Base-by-base conservation (phyloP, 92 coral and sea anemone species). In the Umimayanthus kanabou region DNA sequence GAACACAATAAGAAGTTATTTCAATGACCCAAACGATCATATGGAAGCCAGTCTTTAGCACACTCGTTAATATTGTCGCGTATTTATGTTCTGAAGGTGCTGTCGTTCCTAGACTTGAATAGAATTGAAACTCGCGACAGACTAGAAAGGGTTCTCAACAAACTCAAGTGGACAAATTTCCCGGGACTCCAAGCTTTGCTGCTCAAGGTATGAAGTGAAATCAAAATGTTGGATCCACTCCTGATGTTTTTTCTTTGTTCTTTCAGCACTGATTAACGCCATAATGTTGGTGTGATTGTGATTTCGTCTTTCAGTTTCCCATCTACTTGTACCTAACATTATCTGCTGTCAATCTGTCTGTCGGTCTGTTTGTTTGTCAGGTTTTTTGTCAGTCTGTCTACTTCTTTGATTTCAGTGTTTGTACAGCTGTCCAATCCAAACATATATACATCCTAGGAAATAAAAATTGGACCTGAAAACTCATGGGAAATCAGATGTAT, bases 151-250 rank as follows among this genome's bases (percentile, higher is more conserved):
- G 94, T 94, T 71, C 97, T 93, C 26, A 94, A 92, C 88, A 91
- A 90, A 58, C 90, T 97, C 74, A 97, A 97, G 93, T 97, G 99
- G 99, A 82, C 89, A 66, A 96, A 95, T 78, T 97, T 97, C 66
- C 98, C 98, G 26, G 99, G 99, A 9, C 92, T 97, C 29, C 99
- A 97, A 77, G 94, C 95, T 33, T 92, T 97, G 6, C 90, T 97
- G n/a, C 92, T 97, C 20, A 97, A 97, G 98, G 99, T 97, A 81
- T 30, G 43, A 73, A 25, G 6, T 77, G 30, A 39, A 13, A 53
- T 9, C 23, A 40, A 26, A 20, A 3, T 47, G n/a, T 65, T 16
- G 30, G 58, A 20, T 29, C 29, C 39, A 22, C 8, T 42, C 11
- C 50, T 64, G 25, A 55, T 30, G 14, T 45, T 79, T 30, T 22